Conservation (phyloP, 2,113 vertebrate genomes). For the Leiothrix lutea region DNA sequence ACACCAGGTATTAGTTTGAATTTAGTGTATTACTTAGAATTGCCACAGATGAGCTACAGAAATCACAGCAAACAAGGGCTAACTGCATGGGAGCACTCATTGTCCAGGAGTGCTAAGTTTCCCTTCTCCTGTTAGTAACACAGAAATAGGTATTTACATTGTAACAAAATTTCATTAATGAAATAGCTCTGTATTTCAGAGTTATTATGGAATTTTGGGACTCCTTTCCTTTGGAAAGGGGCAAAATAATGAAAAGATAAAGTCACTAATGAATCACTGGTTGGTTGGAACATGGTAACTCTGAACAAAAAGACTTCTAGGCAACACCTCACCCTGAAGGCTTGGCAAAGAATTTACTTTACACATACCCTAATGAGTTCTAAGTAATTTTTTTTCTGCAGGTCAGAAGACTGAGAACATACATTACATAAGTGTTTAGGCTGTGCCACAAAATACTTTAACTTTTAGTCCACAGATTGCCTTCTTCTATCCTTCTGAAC, state of each 20-base stretch:
- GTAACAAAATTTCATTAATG: background rate
- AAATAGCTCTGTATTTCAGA: background rate
- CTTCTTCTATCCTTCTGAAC: background rate
- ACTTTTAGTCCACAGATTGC: background rate
- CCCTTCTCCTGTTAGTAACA: background rate
- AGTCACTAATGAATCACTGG: constrained; percentile 1
- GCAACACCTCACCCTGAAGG: constrained; percentile 14
- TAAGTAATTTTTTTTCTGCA: background rate
- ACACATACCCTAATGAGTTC: background rate
- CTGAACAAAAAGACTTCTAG: background rate
- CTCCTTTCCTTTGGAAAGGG: background rate
- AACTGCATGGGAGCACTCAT: background rate
- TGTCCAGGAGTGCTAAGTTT: background rate
- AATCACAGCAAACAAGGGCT: background rate
- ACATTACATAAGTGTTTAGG: background rate
- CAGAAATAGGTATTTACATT: background rate
- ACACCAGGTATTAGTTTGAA: background rate
- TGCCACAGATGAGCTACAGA: background rate
- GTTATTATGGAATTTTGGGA: background rate
- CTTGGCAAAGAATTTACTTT: constrained; percentile 6
- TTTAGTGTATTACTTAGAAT: background rate
- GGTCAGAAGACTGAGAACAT: background rate
- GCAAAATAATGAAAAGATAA: constrained; percentile 1
- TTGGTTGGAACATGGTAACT: background rate
- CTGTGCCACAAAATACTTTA: background rate